Evolutionary conservation across 2,797 vertebrate species (phyloP).

Genomic region (Dromococcyx pavoninus): DNA sequence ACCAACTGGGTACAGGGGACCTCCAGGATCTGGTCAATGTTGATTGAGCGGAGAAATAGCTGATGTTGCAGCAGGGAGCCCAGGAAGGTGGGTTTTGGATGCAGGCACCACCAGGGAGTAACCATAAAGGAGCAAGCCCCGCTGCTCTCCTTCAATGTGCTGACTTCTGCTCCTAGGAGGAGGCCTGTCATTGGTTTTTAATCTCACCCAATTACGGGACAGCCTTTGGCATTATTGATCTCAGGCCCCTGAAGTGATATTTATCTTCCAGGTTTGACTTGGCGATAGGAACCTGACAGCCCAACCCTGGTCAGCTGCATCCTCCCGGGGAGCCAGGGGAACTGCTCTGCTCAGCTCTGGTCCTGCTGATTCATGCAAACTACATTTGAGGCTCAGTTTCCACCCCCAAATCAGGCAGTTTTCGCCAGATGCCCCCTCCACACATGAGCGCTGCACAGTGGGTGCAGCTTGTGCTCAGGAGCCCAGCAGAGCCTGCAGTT

Average conservation of each 20-base stretch:
- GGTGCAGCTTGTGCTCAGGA: background rate
- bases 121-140: background rate
- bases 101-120: background rate
- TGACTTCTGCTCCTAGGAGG: constrained; percentile 26
- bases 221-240: constrained; percentile 62
- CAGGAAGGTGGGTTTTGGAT: background rate
- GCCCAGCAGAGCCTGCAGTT: background rate
- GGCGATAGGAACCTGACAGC: background rate
- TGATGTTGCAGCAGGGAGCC: background rate
- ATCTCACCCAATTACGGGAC: constrained; percentile 19
- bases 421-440: background rate
- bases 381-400: rapidly evolving
- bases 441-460: rapidly evolving
- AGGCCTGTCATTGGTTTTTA: constrained; percentile 51
- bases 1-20: background rate
- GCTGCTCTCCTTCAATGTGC: background rate
- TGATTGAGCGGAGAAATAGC: background rate
- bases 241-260: constrained; percentile 35
- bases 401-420: background rate
- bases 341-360: background rate
- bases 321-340: background rate
- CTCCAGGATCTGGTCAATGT: rapidly evolving
- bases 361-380: background rate
- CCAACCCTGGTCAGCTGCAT: background rate
- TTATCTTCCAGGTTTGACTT: constrained; percentile 42